Evolutionary conservation across 2,113 vertebrate species (phyloP).

Genomic region (Aldabrachelys gigantea): DNA sequence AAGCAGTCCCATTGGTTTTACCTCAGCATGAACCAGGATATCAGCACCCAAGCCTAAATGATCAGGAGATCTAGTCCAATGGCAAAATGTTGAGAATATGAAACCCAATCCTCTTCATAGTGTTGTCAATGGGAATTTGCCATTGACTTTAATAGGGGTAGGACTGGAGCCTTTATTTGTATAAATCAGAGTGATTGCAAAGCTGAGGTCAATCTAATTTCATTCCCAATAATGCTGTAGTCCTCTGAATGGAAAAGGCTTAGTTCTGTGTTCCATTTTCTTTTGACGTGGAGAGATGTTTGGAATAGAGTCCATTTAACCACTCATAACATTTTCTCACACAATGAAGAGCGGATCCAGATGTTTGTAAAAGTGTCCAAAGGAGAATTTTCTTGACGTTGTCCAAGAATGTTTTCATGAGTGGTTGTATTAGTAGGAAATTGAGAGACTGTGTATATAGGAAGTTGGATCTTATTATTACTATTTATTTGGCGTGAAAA

Average conservation of each 20-base stretch:
- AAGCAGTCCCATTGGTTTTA: not conserved
- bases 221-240: slow-evolving; percentile 12
- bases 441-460: not conserved
- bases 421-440: not conserved
- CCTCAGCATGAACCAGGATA: not conserved
- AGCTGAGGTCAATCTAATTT: slow-evolving; percentile 27
- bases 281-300: not conserved
- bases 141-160: not conserved
- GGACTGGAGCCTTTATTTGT: not conserved
- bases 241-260: not conserved
- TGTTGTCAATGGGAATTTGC: not conserved
- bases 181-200: not conserved
- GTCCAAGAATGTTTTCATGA: not conserved
- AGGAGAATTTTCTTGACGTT: not conserved
- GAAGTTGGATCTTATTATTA: not conserved
- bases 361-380: slow-evolving; percentile 17
- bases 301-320: not conserved
- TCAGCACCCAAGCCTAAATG: not conserved
- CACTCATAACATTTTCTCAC: not conserved
- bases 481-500: not conserved
- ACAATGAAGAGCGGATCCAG: slow-evolving; percentile 38
- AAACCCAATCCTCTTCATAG: not conserved
- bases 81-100: not conserved
- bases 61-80: not conserved
- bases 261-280: slow-evolving; percentile 9